Base-by-base conservation (phyloP, 2,888 invertebrate genomes). In the Pollenia griseotomentosa region DNA sequence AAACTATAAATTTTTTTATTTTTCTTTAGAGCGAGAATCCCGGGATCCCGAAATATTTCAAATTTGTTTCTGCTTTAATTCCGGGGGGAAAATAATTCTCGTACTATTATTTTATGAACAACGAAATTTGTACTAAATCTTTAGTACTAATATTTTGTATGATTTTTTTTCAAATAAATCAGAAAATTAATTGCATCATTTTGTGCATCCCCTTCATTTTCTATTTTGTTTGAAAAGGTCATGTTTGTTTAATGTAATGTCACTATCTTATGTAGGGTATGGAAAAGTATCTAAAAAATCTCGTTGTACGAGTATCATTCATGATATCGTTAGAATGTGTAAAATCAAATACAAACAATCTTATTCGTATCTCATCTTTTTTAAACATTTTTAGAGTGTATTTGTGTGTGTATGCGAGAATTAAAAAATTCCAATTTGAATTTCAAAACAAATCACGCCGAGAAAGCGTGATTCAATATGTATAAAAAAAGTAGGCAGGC, bases 371-470 rank as follows among this genome's bases (percentile, higher is more conserved):
- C 23, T 71, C 65, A 16, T 74, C 75, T 19, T 9, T 59, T 68
- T 66, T 68, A n/a, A 33, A 5, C 4, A 44, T 14, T 33, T 46
- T 55, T 23, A 0, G 48, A 16, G 16, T 33, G 53, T 48, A 44
- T 44, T 16, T 65, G n/a, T 66, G 19, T 57, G 9, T 51, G 44
- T 19, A 57, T 78, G n/a, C n/a, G 23, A 73, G 61, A 44, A 73
- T 73, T 83, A 40, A 65, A 75, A 80, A 84, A 66, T 87, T 82
- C 68, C 84, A 73, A 87, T 81, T 83, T 73, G 40, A 84, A 81
- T 84, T 82, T 82, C 44, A 70, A 74, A 82, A 82, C 79, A 80
- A 86, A 88, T 78, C 88, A 88, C 82, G 88, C 81, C 51, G 46
- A 79, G 33, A 48, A 71, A 71, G 83, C 88, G 86, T 88, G 88